Base-by-base conservation (phyloP, 2,888 invertebrate species). In the Thereva unica region DNA sequence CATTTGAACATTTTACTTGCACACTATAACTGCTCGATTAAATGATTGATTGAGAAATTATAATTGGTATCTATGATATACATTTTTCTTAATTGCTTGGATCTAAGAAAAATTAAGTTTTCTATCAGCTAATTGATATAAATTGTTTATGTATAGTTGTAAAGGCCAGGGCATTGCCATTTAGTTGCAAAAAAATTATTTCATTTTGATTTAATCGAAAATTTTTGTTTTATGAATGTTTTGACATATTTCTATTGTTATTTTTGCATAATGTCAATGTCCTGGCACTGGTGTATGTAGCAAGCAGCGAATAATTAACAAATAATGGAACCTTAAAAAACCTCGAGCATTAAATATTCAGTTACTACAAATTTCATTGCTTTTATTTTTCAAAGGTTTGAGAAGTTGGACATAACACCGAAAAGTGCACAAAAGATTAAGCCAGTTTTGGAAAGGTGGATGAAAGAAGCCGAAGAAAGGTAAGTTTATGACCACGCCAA, bases 371-470 rank as follows among this genome's bases (percentile, higher is more conserved):
- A 53, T 50, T 50, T 3, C 41, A 38, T 67, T 44, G 10, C 53
- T 54, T 44, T 44, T 49, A 66, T 4, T 37, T 49, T 55, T 54
- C 9, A 56, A 55, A 95, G 95, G 91, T 97, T 97, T 88, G 97
- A 97, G 86, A 97, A 97, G 86, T 86, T 97, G 85, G 97, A 97
- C 85, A 97, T 97, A 78, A 97, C 97, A 78, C 97, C 97, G 80
- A 97, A 97, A 86, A 97, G 97, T 86, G 97, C 97, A 78, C 95
- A 96, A 86, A 97, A 97, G 87, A 97, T 97, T 81, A 97, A 97
- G 83, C 97, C 97, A 74, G 97, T 97, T 76, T 87, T 97, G 80
- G 97, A 97, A 83, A 88, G 93, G 83, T 97, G 97, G 97, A 97
- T 97, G 96, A 92, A 92, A 83, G 97, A 97, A 83, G 97, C 97